Percentiles rank a stretch among this genome's conserved stretches.
Evolutionary conservation across 1,140 invertebrate genomes (phyloP).

Genomic region (Batillaria attramentaria): DNA sequence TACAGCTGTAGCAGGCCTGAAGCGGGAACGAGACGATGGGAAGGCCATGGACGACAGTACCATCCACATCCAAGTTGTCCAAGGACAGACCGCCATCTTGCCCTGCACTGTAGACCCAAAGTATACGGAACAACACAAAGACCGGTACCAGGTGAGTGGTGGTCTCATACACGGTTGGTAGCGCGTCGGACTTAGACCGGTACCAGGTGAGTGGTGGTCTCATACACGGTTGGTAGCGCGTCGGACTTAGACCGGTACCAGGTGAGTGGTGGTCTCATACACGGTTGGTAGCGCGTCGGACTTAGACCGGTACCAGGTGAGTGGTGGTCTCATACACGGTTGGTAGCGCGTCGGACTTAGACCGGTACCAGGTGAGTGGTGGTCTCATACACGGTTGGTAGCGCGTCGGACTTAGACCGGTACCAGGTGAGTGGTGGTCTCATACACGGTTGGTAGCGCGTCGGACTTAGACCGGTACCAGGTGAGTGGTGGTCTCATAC

Average conservation of each 20-base stretch:
- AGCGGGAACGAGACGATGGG: conserved; percentile 1
- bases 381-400: no score
- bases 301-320: conserved; percentile 43
- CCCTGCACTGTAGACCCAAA: conserved; percentile 41
- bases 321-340: no score
- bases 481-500: no score
- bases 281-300: no score
- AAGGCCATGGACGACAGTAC: conserved; percentile 43
- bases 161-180: no score
- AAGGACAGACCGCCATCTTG: conserved; percentile 38
- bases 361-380: no score
- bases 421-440: no score
- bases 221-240: no score
- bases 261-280: conserved; percentile 33
- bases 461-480: no score
- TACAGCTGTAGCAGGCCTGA: neutral
- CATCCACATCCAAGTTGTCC: conserved; percentile 36
- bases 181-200: conserved; percentile 31
- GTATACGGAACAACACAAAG: conserved; percentile 38
- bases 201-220: conserved; percentile 42
- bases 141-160: conserved; percentile 44
- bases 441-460: no score
- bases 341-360: no score
- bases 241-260: conserved; percentile 40
- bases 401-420: no score